These are phyloP conservation scores for Melanostigma gelatinosum DNA, from an alignment of 2,113 vertebrate species.

Conservation along the genomic window DNA sequence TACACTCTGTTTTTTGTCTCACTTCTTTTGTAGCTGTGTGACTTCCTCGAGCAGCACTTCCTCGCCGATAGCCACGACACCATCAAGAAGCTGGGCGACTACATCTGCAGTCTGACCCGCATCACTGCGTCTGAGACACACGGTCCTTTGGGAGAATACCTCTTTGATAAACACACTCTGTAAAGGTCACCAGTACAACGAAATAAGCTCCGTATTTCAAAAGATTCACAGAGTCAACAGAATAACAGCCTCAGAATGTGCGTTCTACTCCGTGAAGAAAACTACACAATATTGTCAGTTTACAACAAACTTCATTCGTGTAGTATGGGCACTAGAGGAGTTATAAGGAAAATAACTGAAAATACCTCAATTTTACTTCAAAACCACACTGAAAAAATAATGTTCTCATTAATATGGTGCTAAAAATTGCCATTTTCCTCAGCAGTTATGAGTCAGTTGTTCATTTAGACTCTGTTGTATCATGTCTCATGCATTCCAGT, in stretches of 20 bases:
- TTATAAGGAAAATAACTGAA: neutral
- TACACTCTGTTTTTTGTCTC: neutral
- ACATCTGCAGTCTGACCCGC: constrained; percentile 72
- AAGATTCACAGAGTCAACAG: neutral
- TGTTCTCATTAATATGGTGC: constrained; percentile 34
- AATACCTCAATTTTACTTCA: constrained; percentile 56
- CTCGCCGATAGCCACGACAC: constrained; percentile 79
- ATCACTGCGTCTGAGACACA: constrained; percentile 65
- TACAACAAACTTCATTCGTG: neutral
- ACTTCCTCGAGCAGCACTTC: constrained; percentile 80
- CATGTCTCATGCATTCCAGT: constrained; percentile 43
- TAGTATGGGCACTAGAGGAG: neutral
- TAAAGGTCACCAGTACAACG: constrained; percentile 45
- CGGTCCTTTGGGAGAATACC: constrained; percentile 81
- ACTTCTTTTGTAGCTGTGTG: constrained; percentile 73
- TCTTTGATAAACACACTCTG: constrained; percentile 84
- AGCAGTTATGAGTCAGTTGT: constrained; percentile 12
- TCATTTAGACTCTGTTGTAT: neutral
- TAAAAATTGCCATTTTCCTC: constrained; percentile 31
- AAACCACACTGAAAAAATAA: constrained; percentile 1
- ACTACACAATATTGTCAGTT: constrained; percentile 2
- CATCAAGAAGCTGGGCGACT: constrained; percentile 82
- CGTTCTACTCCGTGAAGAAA: constrained; percentile 17
- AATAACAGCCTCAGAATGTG: neutral
- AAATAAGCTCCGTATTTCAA: constrained; percentile 17